Evolutionary conservation across 64 coral and sea anemone genomes (phyloP).

Genomic region (Montipora cactus): DNA sequence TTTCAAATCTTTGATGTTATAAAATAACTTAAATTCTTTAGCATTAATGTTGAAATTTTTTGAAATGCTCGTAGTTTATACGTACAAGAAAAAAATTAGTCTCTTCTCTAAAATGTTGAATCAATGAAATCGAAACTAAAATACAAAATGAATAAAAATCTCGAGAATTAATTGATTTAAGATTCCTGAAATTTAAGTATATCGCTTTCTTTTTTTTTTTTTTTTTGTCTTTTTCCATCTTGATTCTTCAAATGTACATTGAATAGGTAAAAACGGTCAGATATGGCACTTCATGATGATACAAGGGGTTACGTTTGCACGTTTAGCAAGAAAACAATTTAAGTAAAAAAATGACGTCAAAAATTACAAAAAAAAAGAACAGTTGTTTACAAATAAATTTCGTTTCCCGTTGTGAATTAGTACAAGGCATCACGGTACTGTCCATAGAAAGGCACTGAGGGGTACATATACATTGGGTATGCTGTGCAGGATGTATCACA

Average conservation of each 20-base stretch:
- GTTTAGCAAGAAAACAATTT: too few relatives aligned
- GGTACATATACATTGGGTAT: slow-evolving; percentile 46
- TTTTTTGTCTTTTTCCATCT: neutral
- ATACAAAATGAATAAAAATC: neutral
- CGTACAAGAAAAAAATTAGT: neutral
- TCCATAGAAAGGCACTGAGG: slow-evolving; percentile 30
- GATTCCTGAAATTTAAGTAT: too few relatives aligned
- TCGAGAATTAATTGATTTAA: too few relatives aligned
- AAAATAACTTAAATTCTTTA: neutral
- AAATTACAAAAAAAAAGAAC: neutral
- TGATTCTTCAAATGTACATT: too few relatives aligned
- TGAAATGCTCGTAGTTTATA: neutral
- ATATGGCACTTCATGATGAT: too few relatives aligned
- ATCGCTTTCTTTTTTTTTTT: too few relatives aligned
- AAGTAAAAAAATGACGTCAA: neutral
- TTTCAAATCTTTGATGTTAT: neutral
- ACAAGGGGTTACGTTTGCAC: too few relatives aligned
- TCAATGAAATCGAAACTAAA: neutral
- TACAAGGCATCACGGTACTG: slow-evolving; percentile 32
- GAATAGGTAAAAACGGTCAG: too few relatives aligned
- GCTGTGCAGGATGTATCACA: slow-evolving; percentile 32
- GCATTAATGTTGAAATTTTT: neutral
- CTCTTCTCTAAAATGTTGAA: neutral
- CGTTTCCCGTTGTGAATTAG: neutral
- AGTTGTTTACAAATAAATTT: neutral